Evolutionary conservation across 2,888 invertebrate species (phyloP).

Genomic region (Eucera pruinosa): DNA sequence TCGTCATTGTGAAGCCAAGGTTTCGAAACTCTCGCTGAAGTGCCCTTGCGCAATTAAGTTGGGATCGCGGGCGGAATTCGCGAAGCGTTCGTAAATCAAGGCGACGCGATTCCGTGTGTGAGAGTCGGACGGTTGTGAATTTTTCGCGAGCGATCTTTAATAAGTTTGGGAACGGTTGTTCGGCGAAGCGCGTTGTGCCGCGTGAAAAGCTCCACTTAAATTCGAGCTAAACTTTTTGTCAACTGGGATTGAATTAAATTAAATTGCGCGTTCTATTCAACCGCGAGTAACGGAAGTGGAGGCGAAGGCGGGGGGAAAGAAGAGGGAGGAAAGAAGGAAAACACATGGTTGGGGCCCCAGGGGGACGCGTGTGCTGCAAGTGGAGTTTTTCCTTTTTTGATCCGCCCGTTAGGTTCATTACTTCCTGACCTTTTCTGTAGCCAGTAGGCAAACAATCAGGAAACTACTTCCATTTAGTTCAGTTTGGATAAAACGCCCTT

Average conservation of each 20-base stretch:
- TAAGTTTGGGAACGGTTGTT: constrained; percentile 26
- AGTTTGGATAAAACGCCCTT: constrained; percentile 41
- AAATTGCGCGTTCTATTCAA: constrained; percentile 59
- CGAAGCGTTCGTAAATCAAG: too few species aligned
- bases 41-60: too few species aligned
- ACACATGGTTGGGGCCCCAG: constrained; percentile 14
- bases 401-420: constrained; percentile 47
- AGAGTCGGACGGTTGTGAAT: too few species aligned
- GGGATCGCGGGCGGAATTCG: too few species aligned
- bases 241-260: constrained; percentile 64
- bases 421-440: constrained; percentile 21
- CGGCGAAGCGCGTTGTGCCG: neutral
- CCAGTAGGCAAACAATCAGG: constrained; percentile 59
- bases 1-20: too few species aligned
- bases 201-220: constrained; percentile 47
- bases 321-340: neutral
- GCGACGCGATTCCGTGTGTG: too few species aligned
- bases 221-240: constrained; percentile 56
- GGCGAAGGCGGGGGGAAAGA: neutral
- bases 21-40: too few species aligned
- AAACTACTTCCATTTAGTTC: constrained; percentile 54
- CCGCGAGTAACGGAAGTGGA: constrained; percentile 8
- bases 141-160: neutral
- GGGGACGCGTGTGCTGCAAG: constrained; percentile 15
- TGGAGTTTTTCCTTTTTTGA: constrained; percentile 24